Conservation (phyloP, 1,140 invertebrate species). For the Pristionchus pacificus region DNA sequence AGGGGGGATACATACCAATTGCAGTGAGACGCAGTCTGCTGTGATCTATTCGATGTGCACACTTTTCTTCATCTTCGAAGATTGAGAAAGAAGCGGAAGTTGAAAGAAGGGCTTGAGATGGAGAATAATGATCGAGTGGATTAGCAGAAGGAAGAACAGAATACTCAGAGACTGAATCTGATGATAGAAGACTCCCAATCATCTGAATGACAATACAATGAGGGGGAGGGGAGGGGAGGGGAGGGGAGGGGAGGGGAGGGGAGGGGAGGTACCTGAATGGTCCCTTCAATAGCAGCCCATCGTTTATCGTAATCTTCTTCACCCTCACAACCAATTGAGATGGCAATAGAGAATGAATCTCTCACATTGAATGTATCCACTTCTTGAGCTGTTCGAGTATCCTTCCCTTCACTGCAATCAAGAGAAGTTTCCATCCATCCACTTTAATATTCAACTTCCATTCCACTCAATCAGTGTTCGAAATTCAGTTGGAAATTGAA, state of each 20-base stretch:
- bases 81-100: constrained; percentile 38
- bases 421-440: neutral
- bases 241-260: neutral
- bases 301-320: constrained; percentile 11
- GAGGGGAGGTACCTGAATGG: constrained; percentile 15
- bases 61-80: neutral
- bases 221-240: neutral
- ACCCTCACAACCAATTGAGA: constrained; percentile 43
- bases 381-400: constrained; percentile 4
- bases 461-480: constrained; percentile 14
- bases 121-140: constrained; percentile 54
- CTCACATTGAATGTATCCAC: constrained; percentile 24
- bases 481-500: no score
- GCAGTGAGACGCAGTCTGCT: constrained; percentile 13
- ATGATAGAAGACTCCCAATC: constrained; percentile 43
- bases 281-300: constrained; percentile 24
- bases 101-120: constrained; percentile 38
- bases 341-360: constrained; percentile 43
- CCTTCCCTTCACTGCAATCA: constrained; percentile 11
- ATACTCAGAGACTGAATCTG: constrained; percentile 48
- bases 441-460: neutral
- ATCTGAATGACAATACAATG: constrained; percentile 33
- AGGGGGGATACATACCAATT: constrained; percentile 24
- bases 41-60: constrained; percentile 21
- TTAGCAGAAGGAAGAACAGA: constrained; percentile 53